Percentiles rank a stretch among this genome's conserved stretches.
These are phyloP conservation scores for Agonopterix subpropinquella DNA, from an alignment of 2,888 invertebrate genomes.

Conservation along the genomic window DNA sequence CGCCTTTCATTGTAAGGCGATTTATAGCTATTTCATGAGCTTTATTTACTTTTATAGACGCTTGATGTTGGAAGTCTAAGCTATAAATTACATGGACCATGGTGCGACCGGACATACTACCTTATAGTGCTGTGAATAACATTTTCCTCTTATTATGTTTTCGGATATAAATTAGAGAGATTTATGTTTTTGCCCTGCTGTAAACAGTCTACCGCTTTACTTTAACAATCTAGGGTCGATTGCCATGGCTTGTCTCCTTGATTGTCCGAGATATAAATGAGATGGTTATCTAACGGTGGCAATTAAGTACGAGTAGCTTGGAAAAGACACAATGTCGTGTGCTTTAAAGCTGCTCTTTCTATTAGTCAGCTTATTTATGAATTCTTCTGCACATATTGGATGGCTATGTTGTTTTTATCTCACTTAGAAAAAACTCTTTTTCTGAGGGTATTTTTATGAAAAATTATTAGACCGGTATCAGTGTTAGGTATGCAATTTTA, in stretches of 20 bases:
- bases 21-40: constrained; percentile 68
- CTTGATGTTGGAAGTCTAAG: constrained; percentile 47
- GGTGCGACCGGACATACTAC: constrained; percentile 49
- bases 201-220: constrained; percentile 39
- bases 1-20: constrained; percentile 57
- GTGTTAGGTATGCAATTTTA: too few species aligned
- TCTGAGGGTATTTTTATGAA: too few species aligned
- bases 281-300: constrained; percentile 32
- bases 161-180: constrained; percentile 69
- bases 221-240: constrained; percentile 27
- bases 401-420: too few species aligned
- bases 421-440: too few species aligned
- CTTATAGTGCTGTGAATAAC: constrained; percentile 48
- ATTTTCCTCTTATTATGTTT: constrained; percentile 72
- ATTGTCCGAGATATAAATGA: constrained; percentile 39
- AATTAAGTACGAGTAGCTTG: constrained; percentile 1
- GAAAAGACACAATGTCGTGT: constrained; percentile 1
- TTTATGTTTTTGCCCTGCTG: constrained; percentile 43
- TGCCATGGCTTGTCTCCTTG: constrained; percentile 27
- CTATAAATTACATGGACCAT: constrained; percentile 60
- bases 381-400: not conserved
- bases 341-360: not conserved
- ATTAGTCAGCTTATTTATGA: not conserved
- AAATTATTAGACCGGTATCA: too few species aligned
- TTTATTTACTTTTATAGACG: constrained; percentile 73